Percentiles rank a stretch among this genome's conserved stretches.
Evolutionary conservation across 2,797 vertebrate genomes (phyloP).

Genomic region (Amblyopsis hoosieri): DNA sequence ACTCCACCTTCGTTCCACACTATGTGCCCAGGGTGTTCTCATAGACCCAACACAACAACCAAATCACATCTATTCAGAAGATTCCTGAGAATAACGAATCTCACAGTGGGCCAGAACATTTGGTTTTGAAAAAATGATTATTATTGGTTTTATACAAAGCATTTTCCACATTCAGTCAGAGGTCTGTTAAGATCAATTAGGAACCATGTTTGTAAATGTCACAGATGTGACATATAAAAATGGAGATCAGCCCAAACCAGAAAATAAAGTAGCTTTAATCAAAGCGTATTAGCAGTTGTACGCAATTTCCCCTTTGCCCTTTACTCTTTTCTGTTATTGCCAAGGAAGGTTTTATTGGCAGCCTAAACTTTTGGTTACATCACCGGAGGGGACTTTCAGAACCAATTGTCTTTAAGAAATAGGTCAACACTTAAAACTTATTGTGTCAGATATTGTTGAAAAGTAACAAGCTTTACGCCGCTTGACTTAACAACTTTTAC

Average conservation of each 20-base stretch:
- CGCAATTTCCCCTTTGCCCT: neutral
- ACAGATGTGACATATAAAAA: neutral
- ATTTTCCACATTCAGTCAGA: neutral
- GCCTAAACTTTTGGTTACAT: neutral
- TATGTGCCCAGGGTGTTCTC: slow-evolving; percentile 17
- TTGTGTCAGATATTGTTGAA: slow-evolving; percentile 1
- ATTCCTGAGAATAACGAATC: neutral
- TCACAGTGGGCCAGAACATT: neutral
- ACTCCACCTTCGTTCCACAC: slow-evolving; percentile 23
- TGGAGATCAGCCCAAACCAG: neutral
- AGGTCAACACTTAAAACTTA: neutral
- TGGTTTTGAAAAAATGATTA: no score
- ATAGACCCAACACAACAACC: slow-evolving; percentile 17
- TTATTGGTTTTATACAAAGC: neutral
- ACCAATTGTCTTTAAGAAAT: neutral
- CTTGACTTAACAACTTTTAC: no score
- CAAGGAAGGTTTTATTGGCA: neutral
- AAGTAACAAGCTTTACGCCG: neutral
- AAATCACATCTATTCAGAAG: neutral
- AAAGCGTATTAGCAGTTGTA: no score
- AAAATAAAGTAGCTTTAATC: no score
- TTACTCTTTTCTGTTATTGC: neutral
- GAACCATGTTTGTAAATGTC: neutral
- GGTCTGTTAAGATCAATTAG: neutral
- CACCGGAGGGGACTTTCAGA: neutral